Evolutionary conservation across 2,113 vertebrate species (phyloP), one percentile per base, ranked within the genome.

Genomic region (Henicopernis longicauda): DNA sequence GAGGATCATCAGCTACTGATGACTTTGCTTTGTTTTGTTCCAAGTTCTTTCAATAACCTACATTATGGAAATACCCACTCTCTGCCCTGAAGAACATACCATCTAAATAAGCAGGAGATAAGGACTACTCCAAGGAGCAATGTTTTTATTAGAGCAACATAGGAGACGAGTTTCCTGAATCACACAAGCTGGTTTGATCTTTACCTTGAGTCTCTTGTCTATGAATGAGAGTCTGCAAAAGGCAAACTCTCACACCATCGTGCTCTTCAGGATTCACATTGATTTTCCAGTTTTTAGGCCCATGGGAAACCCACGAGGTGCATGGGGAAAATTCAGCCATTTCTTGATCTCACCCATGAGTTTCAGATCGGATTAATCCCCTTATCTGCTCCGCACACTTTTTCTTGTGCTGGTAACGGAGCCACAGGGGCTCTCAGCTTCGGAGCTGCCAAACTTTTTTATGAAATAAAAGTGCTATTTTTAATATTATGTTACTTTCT

Each of bases 291-390:
- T 2, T 32, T 79, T 80, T 26, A 29, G 74, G 61, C 25, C 36
- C 25, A 4, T 8, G 38, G 62, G 59, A 65, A 76, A 11, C 29
- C 73, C 82, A 19, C 0, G 1, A 58, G 38, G 29, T 6, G 8
- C 34, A 2, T 3, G 10, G 20, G 44, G 55, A 31, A 22, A 74
- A 67, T 21, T 17, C 49, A 59, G 31, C 45, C 45, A 47, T 27
- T 85, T 90, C 90, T 52, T n/a, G 50, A 36, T 54, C 79, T 93
- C 96, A 63, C 44, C 47, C 27, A 54, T 94, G 77, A 95, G 32
- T 42, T 94, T 92, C 61, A 93, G 82, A 77, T 57, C 29, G 83
- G 86, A 95, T 96, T 86, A 95, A 97, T 91, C 65, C 69, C 76
- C 81, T 96, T 69, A 90, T 95, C 96, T 96, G 95, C 96, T 94